phyloP scores from a whole-genome alignment of 2,888 invertebrate genomes.

The Pterostichus madidus region DNA sequence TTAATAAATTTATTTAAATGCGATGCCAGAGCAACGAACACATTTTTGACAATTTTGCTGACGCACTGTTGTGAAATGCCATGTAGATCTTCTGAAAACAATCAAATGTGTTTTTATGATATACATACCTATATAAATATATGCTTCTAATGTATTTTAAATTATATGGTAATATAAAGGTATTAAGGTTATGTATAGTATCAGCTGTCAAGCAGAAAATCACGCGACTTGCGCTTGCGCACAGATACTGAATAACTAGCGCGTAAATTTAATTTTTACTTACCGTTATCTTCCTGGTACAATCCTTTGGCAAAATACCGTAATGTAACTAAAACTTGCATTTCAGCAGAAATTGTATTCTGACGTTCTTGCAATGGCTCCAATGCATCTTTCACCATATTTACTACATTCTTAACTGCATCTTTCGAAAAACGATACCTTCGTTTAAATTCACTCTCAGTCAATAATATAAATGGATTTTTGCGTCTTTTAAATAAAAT shows the following conservation, averaged over 20 bases:
- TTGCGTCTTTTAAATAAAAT: conserved; percentile 26
- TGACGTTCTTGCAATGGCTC: background rate
- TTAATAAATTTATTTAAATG: background rate
- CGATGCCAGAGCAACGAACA: conserved; percentile 23
- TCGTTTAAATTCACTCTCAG: too few species aligned
- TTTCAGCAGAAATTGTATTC: conserved; percentile 21
- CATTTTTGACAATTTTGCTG: background rate
- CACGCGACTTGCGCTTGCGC: too few species aligned
- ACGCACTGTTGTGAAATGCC: conserved; percentile 17
- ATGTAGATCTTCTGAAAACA: conserved; percentile 13
- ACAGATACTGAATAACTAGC: background rate
- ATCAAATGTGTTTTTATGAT: background rate
- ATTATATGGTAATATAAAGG: background rate
- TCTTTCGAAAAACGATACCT: too few species aligned
- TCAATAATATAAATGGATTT: conserved; percentile 10
- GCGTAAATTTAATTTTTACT: background rate
- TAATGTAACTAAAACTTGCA: conserved; percentile 6
- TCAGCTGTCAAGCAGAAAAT: too few species aligned
- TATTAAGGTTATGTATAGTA: too few species aligned
- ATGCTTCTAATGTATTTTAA: background rate
- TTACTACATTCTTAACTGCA: background rate
- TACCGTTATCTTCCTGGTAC: conserved; percentile 12
- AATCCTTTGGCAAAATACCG: conserved; percentile 12
- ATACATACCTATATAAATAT: background rate
- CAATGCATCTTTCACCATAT: conserved; percentile 20